Evolutionary conservation across 2,797 vertebrate genomes (phyloP).

Genomic region (Bryconaethiops microstoma): DNA sequence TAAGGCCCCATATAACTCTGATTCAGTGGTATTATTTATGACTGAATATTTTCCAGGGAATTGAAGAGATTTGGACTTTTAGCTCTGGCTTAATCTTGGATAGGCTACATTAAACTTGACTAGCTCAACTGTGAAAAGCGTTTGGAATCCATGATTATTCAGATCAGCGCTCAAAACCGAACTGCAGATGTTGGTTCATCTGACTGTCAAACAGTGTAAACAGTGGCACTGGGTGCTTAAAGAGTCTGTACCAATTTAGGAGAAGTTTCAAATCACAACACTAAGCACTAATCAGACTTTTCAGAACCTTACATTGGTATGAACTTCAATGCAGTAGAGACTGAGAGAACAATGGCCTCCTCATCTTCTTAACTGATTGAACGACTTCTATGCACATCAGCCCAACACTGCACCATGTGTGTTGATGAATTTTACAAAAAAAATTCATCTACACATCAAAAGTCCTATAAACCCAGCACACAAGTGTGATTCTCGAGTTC

Average conservation of each 20-base stretch:
- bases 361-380: constrained; percentile 73
- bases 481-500: constrained; percentile 71
- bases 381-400: constrained; percentile 40
- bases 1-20: background rate
- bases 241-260: constrained; percentile 63
- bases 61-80: constrained; percentile 42
- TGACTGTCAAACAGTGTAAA: constrained; percentile 35
- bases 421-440: constrained; percentile 43
- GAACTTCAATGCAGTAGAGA: constrained; percentile 67
- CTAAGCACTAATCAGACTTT: constrained; percentile 75
- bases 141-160: constrained; percentile 56
- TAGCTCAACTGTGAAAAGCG: constrained; percentile 50
- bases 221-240: constrained; percentile 63
- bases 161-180: constrained; percentile 47
- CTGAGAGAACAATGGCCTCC: constrained; percentile 69
- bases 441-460: constrained; percentile 70
- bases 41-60: background rate
- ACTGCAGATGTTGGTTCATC: constrained; percentile 44
- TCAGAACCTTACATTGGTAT: constrained; percentile 72
- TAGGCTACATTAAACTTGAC: constrained; percentile 38
- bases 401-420: constrained; percentile 12
- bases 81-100: constrained; percentile 43
- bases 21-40: constrained; percentile 7
- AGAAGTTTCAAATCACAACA: constrained; percentile 70
- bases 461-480: constrained; percentile 61